phyloP scores from a whole-genome alignment of 2,113 vertebrate species.

The Lepidiolamprologus cunningtoni region DNA sequence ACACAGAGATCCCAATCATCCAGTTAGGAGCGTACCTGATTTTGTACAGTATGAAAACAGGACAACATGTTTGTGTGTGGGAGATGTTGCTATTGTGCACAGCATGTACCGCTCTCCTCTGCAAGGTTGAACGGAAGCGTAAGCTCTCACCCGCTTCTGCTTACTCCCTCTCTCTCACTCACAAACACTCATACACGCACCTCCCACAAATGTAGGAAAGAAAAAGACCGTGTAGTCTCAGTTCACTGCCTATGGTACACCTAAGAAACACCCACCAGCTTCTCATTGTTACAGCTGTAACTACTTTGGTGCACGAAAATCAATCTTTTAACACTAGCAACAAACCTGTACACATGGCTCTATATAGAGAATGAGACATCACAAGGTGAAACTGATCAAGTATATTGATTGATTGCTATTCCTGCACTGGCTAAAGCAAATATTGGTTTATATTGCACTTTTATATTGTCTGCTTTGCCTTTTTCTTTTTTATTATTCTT shows the following conservation, averaged over 20 bases:
- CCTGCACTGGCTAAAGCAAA: neutral
- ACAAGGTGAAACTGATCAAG: neutral
- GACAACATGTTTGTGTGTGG: neutral
- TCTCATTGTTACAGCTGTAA: neutral
- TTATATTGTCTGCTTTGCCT: neutral
- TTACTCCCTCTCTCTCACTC: neutral
- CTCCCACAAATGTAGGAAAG: slow-evolving; percentile 22
- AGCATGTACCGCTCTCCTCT: slow-evolving; percentile 19
- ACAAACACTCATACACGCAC: neutral
- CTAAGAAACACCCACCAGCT: neutral
- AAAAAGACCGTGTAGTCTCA: neutral
- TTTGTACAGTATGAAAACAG: neutral
- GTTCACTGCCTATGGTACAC: neutral
- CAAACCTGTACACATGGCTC: neutral
- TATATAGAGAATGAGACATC: neutral
- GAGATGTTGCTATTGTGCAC: slow-evolving; percentile 26
- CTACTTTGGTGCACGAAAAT: neutral
- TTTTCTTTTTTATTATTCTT: neutral
- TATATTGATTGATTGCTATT: neutral
- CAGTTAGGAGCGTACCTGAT: slow-evolving; percentile 13
- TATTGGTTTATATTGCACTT: neutral
- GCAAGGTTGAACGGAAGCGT: slow-evolving; percentile 28
- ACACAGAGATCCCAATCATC: neutral
- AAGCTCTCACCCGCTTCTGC: neutral
- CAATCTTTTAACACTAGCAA: neutral